phyloP scores from a whole-genome alignment of 1,140 invertebrate genomes.

The Trichonephila clavata region DNA sequence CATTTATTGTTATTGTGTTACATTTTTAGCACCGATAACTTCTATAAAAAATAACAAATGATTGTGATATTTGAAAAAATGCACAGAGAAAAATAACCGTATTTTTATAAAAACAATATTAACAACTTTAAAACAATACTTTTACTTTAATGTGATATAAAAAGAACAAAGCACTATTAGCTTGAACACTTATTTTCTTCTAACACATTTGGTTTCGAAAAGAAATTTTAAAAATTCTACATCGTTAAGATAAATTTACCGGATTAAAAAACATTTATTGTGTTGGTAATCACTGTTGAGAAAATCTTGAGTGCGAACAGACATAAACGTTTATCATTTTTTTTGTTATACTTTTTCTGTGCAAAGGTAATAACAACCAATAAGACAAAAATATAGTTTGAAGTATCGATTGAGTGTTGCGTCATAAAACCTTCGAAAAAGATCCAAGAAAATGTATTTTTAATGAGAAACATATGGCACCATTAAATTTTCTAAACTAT shows the following conservation, averaged over 20 bases:
- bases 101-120: too few species aligned
- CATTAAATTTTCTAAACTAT: background rate
- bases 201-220: background rate
- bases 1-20: too few species aligned
- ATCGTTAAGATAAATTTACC: background rate
- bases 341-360: background rate
- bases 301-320: background rate
- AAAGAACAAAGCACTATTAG: background rate
- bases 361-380: background rate
- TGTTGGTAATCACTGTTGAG: background rate
- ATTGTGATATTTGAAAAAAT: too few species aligned
- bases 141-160: too few species aligned
- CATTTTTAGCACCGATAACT: too few species aligned
- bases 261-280: background rate
- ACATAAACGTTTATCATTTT: background rate
- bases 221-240: background rate
- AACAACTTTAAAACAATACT: too few species aligned
- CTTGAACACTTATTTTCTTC: background rate
- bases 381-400: background rate
- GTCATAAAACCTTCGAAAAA: background rate
- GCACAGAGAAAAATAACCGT: too few species aligned
- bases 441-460: conserved; percentile 9
- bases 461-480: conserved; percentile 6
- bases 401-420: background rate
- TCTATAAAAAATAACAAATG: too few species aligned